These are phyloP conservation scores for Dexiosoma caninum DNA, from an alignment of 2,888 invertebrate species.

Conservation along the genomic window DNA sequence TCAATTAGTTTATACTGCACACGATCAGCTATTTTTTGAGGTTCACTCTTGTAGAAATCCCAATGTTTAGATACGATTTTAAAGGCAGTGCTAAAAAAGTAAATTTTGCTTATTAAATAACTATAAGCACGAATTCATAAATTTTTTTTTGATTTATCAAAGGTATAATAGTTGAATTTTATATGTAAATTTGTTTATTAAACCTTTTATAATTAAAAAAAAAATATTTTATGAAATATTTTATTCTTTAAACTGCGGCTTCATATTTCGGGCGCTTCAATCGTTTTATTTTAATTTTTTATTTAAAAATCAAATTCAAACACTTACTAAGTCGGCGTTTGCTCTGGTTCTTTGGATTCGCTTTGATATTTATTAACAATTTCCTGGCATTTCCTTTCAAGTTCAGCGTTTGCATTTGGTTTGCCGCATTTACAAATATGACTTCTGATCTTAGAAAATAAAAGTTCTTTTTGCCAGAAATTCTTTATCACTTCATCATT, in stretches of 20 bases:
- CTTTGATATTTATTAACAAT: constrained; percentile 65
- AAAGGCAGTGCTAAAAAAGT: constrained; percentile 71
- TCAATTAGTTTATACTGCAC: constrained; percentile 69
- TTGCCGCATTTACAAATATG: constrained; percentile 72
- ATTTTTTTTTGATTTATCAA: too few relatives aligned
- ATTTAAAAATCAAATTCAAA: neutral
- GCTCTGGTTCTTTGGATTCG: constrained; percentile 65
- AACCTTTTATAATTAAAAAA: too few relatives aligned
- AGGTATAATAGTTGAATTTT: too few relatives aligned
- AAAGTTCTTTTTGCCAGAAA: constrained; percentile 70
- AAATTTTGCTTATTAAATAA: neutral
- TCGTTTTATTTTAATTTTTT: too few relatives aligned
- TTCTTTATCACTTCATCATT: constrained; percentile 64
- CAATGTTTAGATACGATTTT: constrained; percentile 71
- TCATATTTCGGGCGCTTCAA: too few relatives aligned
- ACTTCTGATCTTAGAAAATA: constrained; percentile 71
- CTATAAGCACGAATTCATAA: too few relatives aligned
- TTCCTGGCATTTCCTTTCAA: constrained; percentile 67
- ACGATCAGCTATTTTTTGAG: constrained; percentile 72
- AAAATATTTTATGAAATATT: too few relatives aligned
- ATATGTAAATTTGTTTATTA: too few relatives aligned
- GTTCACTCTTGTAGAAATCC: constrained; percentile 73
- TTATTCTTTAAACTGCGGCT: too few relatives aligned
- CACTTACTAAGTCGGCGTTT: constrained; percentile 71
- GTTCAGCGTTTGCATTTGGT: constrained; percentile 66